Percentiles rank a stretch among this genome's conserved stretches.
Evolutionary conservation across 2,888 invertebrate genomes (phyloP).

Genomic region (Agonopterix alstromeriana): DNA sequence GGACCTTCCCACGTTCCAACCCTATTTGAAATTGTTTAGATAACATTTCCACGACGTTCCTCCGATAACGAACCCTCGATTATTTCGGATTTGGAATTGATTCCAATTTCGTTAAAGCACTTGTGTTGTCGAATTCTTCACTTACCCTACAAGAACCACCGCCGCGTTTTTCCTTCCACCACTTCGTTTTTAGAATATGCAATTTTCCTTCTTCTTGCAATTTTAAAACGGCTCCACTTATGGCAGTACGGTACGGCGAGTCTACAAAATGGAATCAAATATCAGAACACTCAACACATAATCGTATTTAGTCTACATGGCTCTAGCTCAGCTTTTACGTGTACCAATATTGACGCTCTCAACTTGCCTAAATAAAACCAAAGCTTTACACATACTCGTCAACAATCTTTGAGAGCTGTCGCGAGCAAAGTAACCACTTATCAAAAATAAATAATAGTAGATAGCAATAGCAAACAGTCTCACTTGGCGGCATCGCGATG

Average conservation of each 20-base stretch:
- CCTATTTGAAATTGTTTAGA: neutral
- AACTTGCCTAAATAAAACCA: too few species aligned
- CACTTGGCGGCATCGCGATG: constrained; percentile 95
- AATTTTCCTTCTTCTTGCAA: constrained; percentile 97
- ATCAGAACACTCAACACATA: too few species aligned
- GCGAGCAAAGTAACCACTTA: too few species aligned
- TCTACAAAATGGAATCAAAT: constrained; percentile 66
- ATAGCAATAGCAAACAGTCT: constrained; percentile 28
- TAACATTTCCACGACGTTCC: neutral
- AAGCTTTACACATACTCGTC: too few species aligned
- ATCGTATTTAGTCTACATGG: too few species aligned
- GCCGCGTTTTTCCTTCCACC: constrained; percentile 98
- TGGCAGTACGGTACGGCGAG: constrained; percentile 95
- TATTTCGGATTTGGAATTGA: constrained; percentile 5
- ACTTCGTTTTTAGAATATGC: constrained; percentile 94
- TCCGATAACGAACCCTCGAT: constrained; percentile 2
- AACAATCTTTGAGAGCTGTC: too few species aligned
- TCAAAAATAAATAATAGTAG: neutral
- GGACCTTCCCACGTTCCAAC: neutral
- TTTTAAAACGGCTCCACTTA: constrained; percentile 95
- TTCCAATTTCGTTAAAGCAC: constrained; percentile 6
- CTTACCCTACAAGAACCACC: constrained; percentile 90
- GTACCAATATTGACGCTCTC: too few species aligned
- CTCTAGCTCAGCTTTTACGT: too few species aligned
- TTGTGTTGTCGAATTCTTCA: constrained; percentile 8